Evolutionary conservation across 2,888 invertebrate species (phyloP).

Genomic region (Quadroppia sp.): DNA sequence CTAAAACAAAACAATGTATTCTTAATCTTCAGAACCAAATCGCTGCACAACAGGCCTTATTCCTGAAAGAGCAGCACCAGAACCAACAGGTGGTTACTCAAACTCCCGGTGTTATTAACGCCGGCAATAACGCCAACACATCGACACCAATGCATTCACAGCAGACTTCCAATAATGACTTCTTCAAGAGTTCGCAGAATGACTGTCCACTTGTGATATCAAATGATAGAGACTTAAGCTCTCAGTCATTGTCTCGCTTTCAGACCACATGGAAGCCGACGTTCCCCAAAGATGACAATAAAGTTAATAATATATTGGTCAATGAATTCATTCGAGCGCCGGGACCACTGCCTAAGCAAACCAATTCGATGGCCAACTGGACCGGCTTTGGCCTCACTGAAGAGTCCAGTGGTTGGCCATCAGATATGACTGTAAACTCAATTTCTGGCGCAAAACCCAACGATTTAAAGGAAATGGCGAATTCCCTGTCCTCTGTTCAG

Average conservation of each 20-base stretch:
- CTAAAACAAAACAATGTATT: constrained; percentile 90
- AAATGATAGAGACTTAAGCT: constrained; percentile 21
- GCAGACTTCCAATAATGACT: constrained; percentile 45
- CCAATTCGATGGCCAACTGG: constrained; percentile 7
- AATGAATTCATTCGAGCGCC: constrained; percentile 86
- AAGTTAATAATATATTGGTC: constrained; percentile 53
- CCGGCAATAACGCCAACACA: constrained; percentile 12
- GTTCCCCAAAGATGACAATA: constrained; percentile 50
- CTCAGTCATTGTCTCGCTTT: constrained; percentile 30
- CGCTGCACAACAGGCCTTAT: constrained; percentile 46
- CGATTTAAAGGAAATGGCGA: constrained; percentile 40
- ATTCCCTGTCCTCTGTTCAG: constrained; percentile 60
- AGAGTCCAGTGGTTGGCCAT: constrained; percentile 28
- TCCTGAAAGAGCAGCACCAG: constrained; percentile 56
- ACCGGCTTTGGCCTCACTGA: constrained; percentile 24
- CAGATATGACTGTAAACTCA: constrained; percentile 4
- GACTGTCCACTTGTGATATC: constrained; percentile 57
- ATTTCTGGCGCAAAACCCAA: constrained; percentile 18
- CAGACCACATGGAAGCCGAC: constrained; percentile 67
- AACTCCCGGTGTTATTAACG: neutral
- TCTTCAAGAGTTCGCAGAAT: constrained; percentile 47
- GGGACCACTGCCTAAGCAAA: constrained; percentile 61
- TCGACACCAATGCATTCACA: constrained; percentile 44
- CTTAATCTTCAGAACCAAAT: constrained; percentile 72
- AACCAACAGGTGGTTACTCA: constrained; percentile 53